Conservation (phyloP, 2,888 invertebrate genomes). For the Drymonia ruficornis region DNA sequence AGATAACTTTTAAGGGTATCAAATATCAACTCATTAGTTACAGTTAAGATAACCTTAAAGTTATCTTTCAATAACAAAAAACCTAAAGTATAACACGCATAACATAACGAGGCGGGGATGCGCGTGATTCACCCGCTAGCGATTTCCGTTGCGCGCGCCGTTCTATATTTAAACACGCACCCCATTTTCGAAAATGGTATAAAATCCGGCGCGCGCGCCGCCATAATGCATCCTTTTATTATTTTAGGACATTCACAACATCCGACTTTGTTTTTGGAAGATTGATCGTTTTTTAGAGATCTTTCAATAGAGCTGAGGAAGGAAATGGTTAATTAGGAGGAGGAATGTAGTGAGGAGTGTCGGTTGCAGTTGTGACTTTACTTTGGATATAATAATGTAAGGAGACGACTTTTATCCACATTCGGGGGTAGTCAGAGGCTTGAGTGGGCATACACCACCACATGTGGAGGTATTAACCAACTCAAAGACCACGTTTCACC, state of each 20-base stretch:
- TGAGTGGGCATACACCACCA: no score
- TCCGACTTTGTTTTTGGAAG: slow-evolving; percentile 44
- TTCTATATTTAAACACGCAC: slow-evolving; percentile 78
- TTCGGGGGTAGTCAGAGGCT: no score
- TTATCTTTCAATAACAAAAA: not conserved
- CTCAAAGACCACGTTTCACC: no score
- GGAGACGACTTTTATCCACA: no score
- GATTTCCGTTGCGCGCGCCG: slow-evolving; percentile 75
- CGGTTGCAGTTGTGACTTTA: no score
- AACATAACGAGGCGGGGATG: slow-evolving; percentile 17
- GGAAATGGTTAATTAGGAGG: not conserved
- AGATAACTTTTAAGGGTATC: no score
- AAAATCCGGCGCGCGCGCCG: slow-evolving; percentile 69
- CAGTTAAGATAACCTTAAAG: no score
- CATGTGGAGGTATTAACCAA: no score
- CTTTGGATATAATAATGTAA: no score
- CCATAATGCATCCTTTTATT: slow-evolving; percentile 67
- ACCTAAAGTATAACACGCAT: not conserved
- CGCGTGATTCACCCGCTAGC: slow-evolving; percentile 69
- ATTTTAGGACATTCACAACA: slow-evolving; percentile 64
- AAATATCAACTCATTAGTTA: no score
- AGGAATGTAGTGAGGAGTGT: no score
- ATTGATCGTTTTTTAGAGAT: slow-evolving; percentile 31
- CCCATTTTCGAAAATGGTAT: slow-evolving; percentile 78
- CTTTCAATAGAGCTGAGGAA: slow-evolving; percentile 5